Conservation (phyloP, 2,113 vertebrate genomes). For the Egretta garzetta region DNA sequence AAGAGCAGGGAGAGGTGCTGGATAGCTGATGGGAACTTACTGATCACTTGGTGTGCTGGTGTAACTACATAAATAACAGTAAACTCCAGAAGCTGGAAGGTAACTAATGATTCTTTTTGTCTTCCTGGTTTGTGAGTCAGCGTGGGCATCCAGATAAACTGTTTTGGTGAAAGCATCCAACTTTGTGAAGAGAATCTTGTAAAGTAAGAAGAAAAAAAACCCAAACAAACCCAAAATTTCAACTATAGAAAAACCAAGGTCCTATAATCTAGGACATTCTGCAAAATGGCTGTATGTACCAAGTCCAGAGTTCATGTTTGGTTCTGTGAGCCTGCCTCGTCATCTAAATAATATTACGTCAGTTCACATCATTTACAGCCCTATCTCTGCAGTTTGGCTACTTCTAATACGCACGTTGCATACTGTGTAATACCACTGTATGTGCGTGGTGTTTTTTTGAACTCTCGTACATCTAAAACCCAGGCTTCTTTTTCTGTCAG, state of each 20-base stretch:
- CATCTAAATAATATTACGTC: not conserved
- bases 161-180: not conserved
- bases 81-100: not conserved
- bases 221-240: fast-evolving
- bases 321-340: fast-evolving
- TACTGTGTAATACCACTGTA: not conserved
- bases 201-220: not conserved
- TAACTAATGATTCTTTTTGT: not conserved
- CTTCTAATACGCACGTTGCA: not conserved
- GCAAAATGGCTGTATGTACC: not conserved
- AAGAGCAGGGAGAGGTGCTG: not conserved
- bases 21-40: not conserved
- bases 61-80: not conserved
- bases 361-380: not conserved
- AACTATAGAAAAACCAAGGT: not conserved
- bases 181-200: not conserved
- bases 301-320: not conserved
- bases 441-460: not conserved
- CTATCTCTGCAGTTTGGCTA: not conserved
- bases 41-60: no score
- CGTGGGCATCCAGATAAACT: not conserved
- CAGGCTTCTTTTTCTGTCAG: not conserved
- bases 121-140: not conserved
- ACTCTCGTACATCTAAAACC: not conserved
- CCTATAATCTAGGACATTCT: not conserved